phyloP scores from a whole-genome alignment of 2,113 vertebrate species.

The Sclerurus mexicanus region DNA sequence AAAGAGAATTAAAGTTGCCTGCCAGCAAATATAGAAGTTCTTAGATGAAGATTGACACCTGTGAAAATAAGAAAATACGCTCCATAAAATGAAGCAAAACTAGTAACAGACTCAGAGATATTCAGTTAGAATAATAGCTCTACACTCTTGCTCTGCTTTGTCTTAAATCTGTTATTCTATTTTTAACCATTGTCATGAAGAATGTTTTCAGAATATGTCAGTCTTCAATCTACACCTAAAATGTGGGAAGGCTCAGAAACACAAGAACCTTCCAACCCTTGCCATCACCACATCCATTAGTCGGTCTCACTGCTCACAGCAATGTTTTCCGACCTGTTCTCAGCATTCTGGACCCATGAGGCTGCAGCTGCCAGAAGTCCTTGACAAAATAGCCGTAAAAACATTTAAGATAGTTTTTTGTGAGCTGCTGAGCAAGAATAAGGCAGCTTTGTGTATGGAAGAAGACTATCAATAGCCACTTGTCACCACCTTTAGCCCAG shows the following conservation, averaged over 20 bases:
- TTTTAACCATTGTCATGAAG: neutral
- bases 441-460: neutral
- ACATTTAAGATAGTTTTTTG: neutral
- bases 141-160: neutral
- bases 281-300: fast-evolving
- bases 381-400: neutral
- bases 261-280: neutral
- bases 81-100: slow-evolving; percentile 23
- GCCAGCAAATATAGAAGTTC: slow-evolving; percentile 43
- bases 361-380: neutral
- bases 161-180: neutral
- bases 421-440: neutral
- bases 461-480: neutral
- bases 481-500: neutral
- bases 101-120: neutral
- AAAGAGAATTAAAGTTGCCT: slow-evolving; percentile 64
- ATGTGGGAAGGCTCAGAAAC: neutral
- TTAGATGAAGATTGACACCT: slow-evolving; percentile 55
- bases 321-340: neutral
- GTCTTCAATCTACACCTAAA: neutral
- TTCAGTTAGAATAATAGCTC: neutral
- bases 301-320: neutral
- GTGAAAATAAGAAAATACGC: slow-evolving; percentile 46
- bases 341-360: neutral
- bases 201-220: neutral